Base-by-base conservation (phyloP, 1,140 invertebrate genomes). In the Zelostemma sp. region DNA sequence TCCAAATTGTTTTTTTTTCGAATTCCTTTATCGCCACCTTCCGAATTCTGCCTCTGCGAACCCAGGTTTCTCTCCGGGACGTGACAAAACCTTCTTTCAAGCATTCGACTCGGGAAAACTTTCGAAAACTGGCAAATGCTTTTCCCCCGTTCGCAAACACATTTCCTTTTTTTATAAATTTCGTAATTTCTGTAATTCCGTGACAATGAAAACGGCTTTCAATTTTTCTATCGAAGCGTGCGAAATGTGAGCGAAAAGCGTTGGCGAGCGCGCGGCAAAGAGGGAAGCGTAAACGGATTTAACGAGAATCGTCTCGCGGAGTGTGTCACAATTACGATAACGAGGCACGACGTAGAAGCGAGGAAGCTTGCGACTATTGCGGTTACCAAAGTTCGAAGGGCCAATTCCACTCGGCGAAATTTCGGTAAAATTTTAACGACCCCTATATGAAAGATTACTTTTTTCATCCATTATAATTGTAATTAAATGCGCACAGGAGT, bases 271-370 rank as follows among this genome's bases (percentile, higher is more conserved):
- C n/a, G 33, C 53, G 51, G 50, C 59, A 68, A 71, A 74, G 61
- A 58, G 56, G 48, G 48, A 51, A 72, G 56, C 67, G 61, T 66
- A 77, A 70, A 74, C 61, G 65, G 72, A 76, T 76, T 74, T 74
- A 75, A 76, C 69, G 62, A 76, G 72, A 68, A 61, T 65, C 35
- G 48, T 61, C 58, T 47, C 43, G 14, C 50, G 50, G 57, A 68
- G 61, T 62, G 43, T 69, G 54, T 59, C 65, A 61, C 68, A 60
- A 74, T 71, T 66, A 56, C 57, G 38, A 57, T 38, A 64, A 57
- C 60, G 50, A 40, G 18, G 55, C 54, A 59, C 54, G 49, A 56
- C 54, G 56, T 51, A n/a, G n/a, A n/a, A 60, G 59, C 50, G 57
- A 60, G 64, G 60, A 67, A 67, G 60, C 64, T 60, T 15, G 64